These are phyloP conservation scores for Amphipyra tragopoginis DNA, from an alignment of 2,888 invertebrate species.

Conservation along the genomic window DNA sequence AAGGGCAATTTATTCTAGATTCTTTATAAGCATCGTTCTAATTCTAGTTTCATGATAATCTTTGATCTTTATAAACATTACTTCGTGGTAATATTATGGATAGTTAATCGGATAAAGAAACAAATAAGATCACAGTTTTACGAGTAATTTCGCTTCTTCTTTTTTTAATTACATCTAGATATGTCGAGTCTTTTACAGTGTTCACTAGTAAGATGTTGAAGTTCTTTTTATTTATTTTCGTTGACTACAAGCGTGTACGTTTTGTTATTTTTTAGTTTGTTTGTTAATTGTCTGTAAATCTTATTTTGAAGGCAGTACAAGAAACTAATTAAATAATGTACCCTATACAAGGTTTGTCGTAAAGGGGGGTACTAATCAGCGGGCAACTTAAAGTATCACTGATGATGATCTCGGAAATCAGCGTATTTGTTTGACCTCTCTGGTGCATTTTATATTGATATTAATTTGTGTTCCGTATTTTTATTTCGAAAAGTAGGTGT, in stretches of 20 bases:
- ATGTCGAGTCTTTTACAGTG: slow-evolving; percentile 28
- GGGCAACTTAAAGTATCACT: no score
- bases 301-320: neutral
- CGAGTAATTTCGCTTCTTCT: slow-evolving; percentile 15
- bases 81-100: slow-evolving; percentile 5
- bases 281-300: slow-evolving; percentile 16
- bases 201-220: slow-evolving; percentile 26
- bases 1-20: slow-evolving; percentile 66
- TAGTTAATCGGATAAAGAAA: slow-evolving; percentile 21
- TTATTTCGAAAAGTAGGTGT: no score
- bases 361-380: no score
- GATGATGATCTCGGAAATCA: no score
- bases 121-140: slow-evolving; percentile 18
- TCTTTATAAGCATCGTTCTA: slow-evolving; percentile 53
- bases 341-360: no score
- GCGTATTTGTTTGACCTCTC: no score
- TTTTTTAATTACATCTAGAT: slow-evolving; percentile 42
- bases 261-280: slow-evolving; percentile 18
- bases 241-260: slow-evolving; percentile 11
- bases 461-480: no score
- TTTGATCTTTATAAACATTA: slow-evolving; percentile 21
- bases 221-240: slow-evolving; percentile 33
- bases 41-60: slow-evolving; percentile 28
- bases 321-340: slow-evolving; percentile 8
- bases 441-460: no score